Evolutionary conservation across 2,797 vertebrate genomes (phyloP), one percentile per base, ranked within the genome.

Genomic region (Poecilia wingei): DNA sequence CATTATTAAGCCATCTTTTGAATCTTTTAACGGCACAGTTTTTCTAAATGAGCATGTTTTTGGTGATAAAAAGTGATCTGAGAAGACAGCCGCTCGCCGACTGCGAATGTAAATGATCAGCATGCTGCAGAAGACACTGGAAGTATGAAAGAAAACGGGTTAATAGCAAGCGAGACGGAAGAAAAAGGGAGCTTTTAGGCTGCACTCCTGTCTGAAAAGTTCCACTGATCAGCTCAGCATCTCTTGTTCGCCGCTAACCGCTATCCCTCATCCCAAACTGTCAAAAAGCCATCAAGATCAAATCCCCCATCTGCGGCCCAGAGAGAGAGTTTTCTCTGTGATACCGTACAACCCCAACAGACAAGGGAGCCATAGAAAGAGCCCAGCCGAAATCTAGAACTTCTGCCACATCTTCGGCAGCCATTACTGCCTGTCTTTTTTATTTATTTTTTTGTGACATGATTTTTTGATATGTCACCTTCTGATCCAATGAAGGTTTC

Each of bases 381-480:
- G 90, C 92, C 92, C 91, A 91, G 89, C 84, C 80, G 84, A 93
- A 92, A 93, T 88, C 89, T 88, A 89, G 86, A 92, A 89, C 91
- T 90, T 88, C 92, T 89, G 91, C 93, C 89, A 93, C 92, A 79
- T 93, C 93, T 93, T 92, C 91, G 87, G 90, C 92, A 94, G 82
- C 92, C 93, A 92, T 93, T 94, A 93, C 90, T 92, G 93, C 89
- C 87, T 93, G 41, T 85, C 91, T 57, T 28, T 57, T 94, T 92
- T 39, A 93, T 31, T 20, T 64, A n/a, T 16, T 61, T 64, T 93
- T 90, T 94, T 95, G 95, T 94, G 96, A 96, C 97, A 96, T 94
- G 94, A 94, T 96, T 96, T 97, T 97, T 97, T 97, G 96, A 97
- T 97, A 97, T 97, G 96, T 96, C 96, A 96, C 96, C 96, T 96